Evolutionary conservation across 2,888 invertebrate species (phyloP).

Genomic region (Euphydryas editha): DNA sequence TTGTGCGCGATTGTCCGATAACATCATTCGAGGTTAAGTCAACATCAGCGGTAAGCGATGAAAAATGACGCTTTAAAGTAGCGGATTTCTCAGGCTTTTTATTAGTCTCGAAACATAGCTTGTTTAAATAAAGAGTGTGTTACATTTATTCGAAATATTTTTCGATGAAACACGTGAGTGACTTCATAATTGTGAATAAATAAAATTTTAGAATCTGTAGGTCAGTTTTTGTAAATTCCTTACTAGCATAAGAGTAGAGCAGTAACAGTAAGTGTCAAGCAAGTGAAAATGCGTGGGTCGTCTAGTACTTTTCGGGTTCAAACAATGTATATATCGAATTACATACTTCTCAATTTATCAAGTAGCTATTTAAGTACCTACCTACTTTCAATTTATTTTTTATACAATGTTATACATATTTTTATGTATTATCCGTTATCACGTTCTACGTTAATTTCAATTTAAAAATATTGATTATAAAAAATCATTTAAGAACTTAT

Average conservation of each 20-base stretch:
- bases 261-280: too few relatives aligned
- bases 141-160: slow-evolving; percentile 1
- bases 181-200: not conserved
- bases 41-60: slow-evolving; percentile 69
- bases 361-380: not conserved
- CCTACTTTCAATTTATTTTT: not conserved
- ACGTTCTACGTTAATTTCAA: not conserved
- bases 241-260: too few relatives aligned
- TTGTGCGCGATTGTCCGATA: slow-evolving; percentile 51
- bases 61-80: slow-evolving; percentile 73
- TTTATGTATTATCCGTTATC: too few relatives aligned
- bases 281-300: too few relatives aligned
- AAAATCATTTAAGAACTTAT: slow-evolving; percentile 7
- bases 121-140: slow-evolving; percentile 11
- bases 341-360: too few relatives aligned
- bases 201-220: not conserved
- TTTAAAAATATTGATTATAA: slow-evolving; percentile 1
- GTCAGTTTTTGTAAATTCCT: not conserved
- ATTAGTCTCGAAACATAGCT: slow-evolving; percentile 48
- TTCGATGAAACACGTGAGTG: not conserved
- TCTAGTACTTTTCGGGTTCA: too few relatives aligned
- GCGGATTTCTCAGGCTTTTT: slow-evolving; percentile 64
- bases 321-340: too few relatives aligned
- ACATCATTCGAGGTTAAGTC: slow-evolving; percentile 61
- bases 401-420: not conserved